These are phyloP conservation scores for Drosophila nigrodunni DNA, from an alignment of 1,140 invertebrate genomes.

Conservation along the genomic window DNA sequence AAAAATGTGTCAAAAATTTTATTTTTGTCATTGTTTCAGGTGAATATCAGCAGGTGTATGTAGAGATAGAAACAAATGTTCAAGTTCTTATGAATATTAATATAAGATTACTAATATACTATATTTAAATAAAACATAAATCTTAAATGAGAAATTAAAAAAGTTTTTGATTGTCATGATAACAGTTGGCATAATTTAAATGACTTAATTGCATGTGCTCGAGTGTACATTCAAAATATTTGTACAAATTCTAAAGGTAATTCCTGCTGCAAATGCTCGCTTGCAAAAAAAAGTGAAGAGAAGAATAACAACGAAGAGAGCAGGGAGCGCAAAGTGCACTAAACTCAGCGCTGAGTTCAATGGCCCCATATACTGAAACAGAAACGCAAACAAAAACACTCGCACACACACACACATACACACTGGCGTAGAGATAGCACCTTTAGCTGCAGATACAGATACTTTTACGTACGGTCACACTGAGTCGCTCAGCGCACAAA, in stretches of 20 bases:
- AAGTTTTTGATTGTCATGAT: too few relatives aligned
- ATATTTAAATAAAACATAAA: too few relatives aligned
- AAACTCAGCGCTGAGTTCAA: constrained; percentile 65
- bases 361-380: constrained; percentile 51
- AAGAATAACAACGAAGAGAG: neutral
- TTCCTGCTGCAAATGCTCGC: constrained; percentile 1
- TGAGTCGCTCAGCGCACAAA: constrained; percentile 30
- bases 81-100: too few relatives aligned
- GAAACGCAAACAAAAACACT: constrained; percentile 7
- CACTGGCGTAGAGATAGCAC: neutral
- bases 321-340: constrained; percentile 57
- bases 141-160: too few relatives aligned
- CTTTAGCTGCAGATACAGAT: neutral
- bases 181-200: too few relatives aligned
- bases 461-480: constrained; percentile 29
- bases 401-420: constrained; percentile 2
- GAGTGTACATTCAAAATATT: neutral
- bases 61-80: too few relatives aligned
- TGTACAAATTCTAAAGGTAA: neutral
- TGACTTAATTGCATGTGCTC: too few relatives aligned
- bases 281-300: constrained; percentile 27
- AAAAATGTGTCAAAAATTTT: too few relatives aligned
- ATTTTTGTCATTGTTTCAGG: too few relatives aligned
- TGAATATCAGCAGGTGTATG: too few relatives aligned
- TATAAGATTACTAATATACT: too few relatives aligned